Conservation (phyloP, 1,140 invertebrate species). For the Teleogryllus occipitalis region DNA sequence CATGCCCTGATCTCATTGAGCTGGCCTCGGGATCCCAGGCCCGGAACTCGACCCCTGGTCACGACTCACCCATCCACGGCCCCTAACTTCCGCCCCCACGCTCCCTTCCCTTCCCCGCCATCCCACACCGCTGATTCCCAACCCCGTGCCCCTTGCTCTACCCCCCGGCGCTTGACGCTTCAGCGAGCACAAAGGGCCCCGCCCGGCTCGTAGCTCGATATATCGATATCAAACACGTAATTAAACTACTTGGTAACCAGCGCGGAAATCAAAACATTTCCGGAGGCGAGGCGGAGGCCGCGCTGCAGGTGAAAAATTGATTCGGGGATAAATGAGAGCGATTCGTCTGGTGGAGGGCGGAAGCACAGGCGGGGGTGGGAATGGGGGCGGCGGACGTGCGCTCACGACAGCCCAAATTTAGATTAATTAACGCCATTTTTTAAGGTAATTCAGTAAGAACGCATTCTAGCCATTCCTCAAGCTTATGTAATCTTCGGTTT, state of each 20-base stretch:
- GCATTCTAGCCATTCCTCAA: background rate
- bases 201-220: background rate
- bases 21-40: too few relatives aligned
- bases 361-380: background rate
- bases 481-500: background rate
- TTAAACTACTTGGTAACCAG: background rate
- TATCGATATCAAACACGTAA: background rate
- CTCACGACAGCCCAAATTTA: background rate
- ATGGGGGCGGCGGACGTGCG: background rate
- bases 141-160: too few relatives aligned
- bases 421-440: background rate
- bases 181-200: too few relatives aligned
- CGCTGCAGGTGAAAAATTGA: background rate
- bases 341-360: background rate
- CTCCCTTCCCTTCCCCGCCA: too few relatives aligned
- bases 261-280: background rate
- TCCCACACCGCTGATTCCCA: too few relatives aligned
- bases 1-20: too few relatives aligned
- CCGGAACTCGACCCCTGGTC: too few relatives aligned
- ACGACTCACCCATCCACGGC: too few relatives aligned
- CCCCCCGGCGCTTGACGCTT: too few relatives aligned
- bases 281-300: background rate
- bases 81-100: too few relatives aligned
- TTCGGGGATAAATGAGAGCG: background rate
- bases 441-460: background rate